Conservation (phyloP, 1,140 invertebrate species). For the Panulirus ornatus region DNA sequence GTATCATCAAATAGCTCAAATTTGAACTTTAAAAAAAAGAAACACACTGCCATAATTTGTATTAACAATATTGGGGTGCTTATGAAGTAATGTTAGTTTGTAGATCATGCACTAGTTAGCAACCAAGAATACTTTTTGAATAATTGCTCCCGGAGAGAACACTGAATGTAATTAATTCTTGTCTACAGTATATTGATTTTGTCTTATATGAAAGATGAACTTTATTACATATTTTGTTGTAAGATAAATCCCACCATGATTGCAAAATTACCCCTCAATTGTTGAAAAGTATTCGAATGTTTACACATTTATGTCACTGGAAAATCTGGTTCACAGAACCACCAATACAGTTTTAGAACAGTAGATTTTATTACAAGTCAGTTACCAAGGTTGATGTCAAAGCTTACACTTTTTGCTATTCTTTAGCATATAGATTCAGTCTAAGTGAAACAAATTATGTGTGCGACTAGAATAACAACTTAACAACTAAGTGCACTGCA, state of each 20-base stretch:
- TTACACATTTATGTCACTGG: background rate
- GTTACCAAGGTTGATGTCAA: background rate
- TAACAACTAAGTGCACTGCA: too few relatives aligned
- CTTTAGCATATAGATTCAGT: too few relatives aligned
- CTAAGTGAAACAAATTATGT: too few relatives aligned
- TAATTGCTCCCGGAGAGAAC: background rate
- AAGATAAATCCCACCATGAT: background rate
- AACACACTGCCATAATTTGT: background rate
- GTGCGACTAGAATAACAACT: too few relatives aligned
- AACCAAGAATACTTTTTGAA: background rate
- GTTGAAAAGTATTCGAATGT: too few relatives aligned
- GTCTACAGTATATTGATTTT: background rate
- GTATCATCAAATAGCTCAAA: background rate
- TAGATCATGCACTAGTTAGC: background rate
- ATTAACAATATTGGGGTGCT: background rate
- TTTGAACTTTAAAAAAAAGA: background rate
- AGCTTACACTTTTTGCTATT: too few relatives aligned
- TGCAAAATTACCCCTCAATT: background rate
- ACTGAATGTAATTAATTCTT: background rate
- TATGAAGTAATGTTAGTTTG: background rate
- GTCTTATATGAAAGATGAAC: background rate
- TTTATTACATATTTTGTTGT: background rate
- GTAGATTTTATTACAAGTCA: background rate
- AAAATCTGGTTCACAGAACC: background rate
- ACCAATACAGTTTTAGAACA: background rate